Conservation (phyloP, 2,113 vertebrate species). For the Erythrocercus mccallii region DNA sequence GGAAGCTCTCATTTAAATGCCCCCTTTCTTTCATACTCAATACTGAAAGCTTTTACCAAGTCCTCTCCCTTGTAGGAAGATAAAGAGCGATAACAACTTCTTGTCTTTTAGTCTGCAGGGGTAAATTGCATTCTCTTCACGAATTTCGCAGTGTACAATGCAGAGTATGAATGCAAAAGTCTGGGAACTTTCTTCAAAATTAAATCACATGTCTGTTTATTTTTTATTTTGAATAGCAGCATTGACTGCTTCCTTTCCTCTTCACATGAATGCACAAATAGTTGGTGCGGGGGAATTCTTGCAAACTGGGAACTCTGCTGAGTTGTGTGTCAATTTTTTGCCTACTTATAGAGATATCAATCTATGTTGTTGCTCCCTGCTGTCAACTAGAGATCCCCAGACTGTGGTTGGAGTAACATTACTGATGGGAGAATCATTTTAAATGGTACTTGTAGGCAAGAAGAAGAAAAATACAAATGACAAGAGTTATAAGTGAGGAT, state of each 20-base stretch:
- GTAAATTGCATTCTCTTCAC: not conserved
- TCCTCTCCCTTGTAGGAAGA: not conserved
- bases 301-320: not conserved
- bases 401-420: not conserved
- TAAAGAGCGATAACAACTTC: not conserved
- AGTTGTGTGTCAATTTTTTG: not conserved
- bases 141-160: not conserved
- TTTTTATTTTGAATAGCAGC: constrained; percentile 41
- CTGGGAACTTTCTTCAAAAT: constrained; percentile 31
- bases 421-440: not conserved
- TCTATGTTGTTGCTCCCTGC: not conserved
- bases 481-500: not conserved
- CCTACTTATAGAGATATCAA: not conserved
- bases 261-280: not conserved
- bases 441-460: not conserved
- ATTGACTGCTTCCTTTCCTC: constrained; percentile 26
- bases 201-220: constrained; percentile 23
- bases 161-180: not conserved
- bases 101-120: not conserved
- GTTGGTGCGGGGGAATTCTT: not conserved
- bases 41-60: not conserved
- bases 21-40: not conserved
- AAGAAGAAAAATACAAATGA: not conserved
- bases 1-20: not conserved
- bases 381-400: not conserved